These are phyloP conservation scores for Monochamus alternatus DNA, from an alignment of 2,888 invertebrate genomes.

Conservation along the genomic window DNA sequence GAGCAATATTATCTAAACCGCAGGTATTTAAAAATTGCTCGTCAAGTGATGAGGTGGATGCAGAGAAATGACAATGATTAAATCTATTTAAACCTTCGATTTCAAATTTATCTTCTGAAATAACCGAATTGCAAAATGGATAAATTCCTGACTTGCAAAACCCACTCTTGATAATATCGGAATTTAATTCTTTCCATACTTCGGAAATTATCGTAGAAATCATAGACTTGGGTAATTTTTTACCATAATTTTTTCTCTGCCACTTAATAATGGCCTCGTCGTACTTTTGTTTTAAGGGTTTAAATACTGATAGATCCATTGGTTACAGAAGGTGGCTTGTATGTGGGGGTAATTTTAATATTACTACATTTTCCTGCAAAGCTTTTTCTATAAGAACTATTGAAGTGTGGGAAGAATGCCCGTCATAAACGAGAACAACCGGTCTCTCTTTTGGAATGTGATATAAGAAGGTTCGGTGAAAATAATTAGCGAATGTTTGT, in stretches of 20 bases:
- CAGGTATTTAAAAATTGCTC: no score
- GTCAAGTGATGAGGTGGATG: no score
- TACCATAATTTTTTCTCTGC: slow-evolving; percentile 48
- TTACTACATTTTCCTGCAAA: slow-evolving; percentile 9
- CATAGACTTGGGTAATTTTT: slow-evolving; percentile 46
- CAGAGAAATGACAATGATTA: slow-evolving; percentile 1
- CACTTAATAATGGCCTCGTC: slow-evolving; percentile 48
- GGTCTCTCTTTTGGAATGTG: slow-evolving; percentile 23
- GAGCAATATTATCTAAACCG: no score
- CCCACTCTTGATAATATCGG: slow-evolving; percentile 33
- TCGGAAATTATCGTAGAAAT: slow-evolving; percentile 43
- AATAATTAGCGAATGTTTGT: slow-evolving; percentile 18
- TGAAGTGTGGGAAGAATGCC: slow-evolving; percentile 27
- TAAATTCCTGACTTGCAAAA: slow-evolving; percentile 37
- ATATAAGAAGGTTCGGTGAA: slow-evolving; percentile 11
- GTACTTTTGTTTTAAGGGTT: slow-evolving; percentile 49
- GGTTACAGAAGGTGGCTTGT: slow-evolving; percentile 57
- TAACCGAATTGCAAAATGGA: slow-evolving; percentile 35
- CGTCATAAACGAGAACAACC: slow-evolving; percentile 35
- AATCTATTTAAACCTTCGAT: slow-evolving; percentile 30
- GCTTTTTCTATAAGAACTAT: slow-evolving; percentile 5
- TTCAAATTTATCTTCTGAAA: slow-evolving; percentile 32
- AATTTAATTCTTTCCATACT: slow-evolving; percentile 33
- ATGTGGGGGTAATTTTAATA: slow-evolving; percentile 50
- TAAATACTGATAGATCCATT: slow-evolving; percentile 57